Conservation (phyloP, 2,888 invertebrate genomes). For the Dysmachus trigonus region DNA sequence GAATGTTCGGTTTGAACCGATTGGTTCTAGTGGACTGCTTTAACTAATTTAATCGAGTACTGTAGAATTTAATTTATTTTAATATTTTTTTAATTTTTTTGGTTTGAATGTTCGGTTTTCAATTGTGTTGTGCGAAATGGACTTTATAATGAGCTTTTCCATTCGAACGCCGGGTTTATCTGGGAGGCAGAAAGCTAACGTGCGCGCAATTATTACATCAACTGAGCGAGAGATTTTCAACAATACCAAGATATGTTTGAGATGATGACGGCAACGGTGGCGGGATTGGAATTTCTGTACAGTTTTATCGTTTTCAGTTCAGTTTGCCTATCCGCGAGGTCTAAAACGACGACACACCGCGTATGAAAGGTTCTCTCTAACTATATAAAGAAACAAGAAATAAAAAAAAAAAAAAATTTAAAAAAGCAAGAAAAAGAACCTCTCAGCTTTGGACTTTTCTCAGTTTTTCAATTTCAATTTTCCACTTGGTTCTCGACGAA, state of each 20-base stretch:
- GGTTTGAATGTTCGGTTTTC: not conserved
- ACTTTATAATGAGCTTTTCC: conserved; percentile 34
- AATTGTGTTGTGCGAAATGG: conserved; percentile 11
- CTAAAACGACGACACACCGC: conserved; percentile 1
- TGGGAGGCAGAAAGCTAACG: conserved; percentile 30
- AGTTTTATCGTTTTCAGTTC: conserved; percentile 35
- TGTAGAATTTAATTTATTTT: not conserved
- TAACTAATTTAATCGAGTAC: not conserved
- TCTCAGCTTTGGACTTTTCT: not conserved
- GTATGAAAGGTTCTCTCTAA: not conserved
- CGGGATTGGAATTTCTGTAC: conserved; percentile 33
- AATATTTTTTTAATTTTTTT: not conserved
- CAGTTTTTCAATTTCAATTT: not conserved
- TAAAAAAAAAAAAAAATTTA: not conserved
- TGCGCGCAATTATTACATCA: conserved; percentile 33
- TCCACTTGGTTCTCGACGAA: not conserved
- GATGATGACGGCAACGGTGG: conserved; percentile 33
- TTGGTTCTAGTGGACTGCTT: not conserved
- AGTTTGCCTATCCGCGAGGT: conserved; percentile 30
- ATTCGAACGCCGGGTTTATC: conserved; percentile 28
- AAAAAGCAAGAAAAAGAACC: not conserved
- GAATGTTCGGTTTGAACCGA: not conserved
- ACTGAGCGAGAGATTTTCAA: conserved; percentile 35
- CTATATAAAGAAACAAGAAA: too few relatives aligned
- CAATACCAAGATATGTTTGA: conserved; percentile 32